Base-by-base conservation (phyloP, 2,113 vertebrate genomes). In the Leiothrix lutea region DNA sequence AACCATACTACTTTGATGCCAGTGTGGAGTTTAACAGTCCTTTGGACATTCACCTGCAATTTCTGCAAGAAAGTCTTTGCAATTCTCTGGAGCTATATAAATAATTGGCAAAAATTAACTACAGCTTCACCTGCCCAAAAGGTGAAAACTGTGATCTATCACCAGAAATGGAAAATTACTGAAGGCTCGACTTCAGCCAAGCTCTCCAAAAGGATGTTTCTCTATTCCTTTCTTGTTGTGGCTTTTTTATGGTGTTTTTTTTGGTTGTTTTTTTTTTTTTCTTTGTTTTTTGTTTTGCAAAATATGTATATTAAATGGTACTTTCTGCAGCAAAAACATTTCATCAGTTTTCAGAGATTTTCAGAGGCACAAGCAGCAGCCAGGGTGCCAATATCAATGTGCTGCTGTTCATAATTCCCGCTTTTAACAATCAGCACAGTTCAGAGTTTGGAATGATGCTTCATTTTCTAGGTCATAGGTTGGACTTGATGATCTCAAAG, bases 51-150 rank as follows among this genome's bases (percentile, higher is more conserved):
- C 58, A 57, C 65, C 44, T 69, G 11, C 54, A 90, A 80, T 84
- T 89, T 82, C 65, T 93, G 26, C 31, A 73, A 67, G 60, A 86
- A 91, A 84, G 31, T 35, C 33, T 78, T 93, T 80, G 35, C 20
- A 50, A 38, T 89, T 94, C 38, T 93, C 60, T 86, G 48, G 51
- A 88, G 45, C 5, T 80, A 8, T 51, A 91, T 72, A 91, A 93
- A 89, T 84, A 95, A 93, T 79, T 94, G 67, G 79, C 64, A 79
- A 50, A 29, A 96, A 93, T 80, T 95, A 93, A 94, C 75, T 90
- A 93, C 73, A 83, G 72, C 81, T 95, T 88, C 26, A 91, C 42
- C 47, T 85, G 60, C 22, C 23, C 42, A 58, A 95, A 92, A 95
- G 72, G 10, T 40, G 36, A 92, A 84, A 53, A 81, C 24, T 14